Base-by-base conservation (phyloP, 1,140 invertebrate species). In the Homalodisca vitripennis region DNA sequence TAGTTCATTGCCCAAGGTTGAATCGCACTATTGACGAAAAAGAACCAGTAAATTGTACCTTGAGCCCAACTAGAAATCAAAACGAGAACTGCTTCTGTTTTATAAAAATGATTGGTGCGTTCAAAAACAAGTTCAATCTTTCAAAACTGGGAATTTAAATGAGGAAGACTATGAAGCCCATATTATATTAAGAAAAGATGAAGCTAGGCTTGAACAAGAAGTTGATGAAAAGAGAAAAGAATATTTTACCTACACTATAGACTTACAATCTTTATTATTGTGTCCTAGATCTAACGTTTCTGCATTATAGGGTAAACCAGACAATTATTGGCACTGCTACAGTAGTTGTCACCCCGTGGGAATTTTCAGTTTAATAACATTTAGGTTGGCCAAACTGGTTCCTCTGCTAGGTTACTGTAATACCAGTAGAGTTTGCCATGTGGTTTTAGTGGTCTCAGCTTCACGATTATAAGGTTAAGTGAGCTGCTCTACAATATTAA, bases 131-230 rank as follows among this genome's bases (percentile, higher is more conserved):
- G 22, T 80, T 76, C 72, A 70, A 67, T 53, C 30, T 62, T 73
- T 71, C 73, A 75, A 77, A 75, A 68, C 69, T 62, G 72, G 70
- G 70, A 78, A 77, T 62, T 68, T 80, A 60, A 72, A 34, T n/a
- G 71, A 76, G 66, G 75, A 75, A 71, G 69, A 73, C 48, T 77
- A 73, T 32, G 65, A 73, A 64, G 53, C 67, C 67, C 77, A 78
- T 73, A 34, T n/a, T n/a, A n/a, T 69, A 32, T 46, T 65, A 48
- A 70, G 55, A 70, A 77, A 79, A 73, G 68, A 72, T 0, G 17
- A 64, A 32, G 75, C 76, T 32, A 68, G 74, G 67, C 30, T 71
- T 26, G 74, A 74, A 72, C 73, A 72, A 65, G 69, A 68, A 41
- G 66, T 71, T 47, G 74, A 74, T 66, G 73, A 75, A 67, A 27